Evolutionary conservation across 2,113 vertebrate species (phyloP), one percentile per base, ranked within the genome.

Genomic region (Triplophysa siluroides): DNA sequence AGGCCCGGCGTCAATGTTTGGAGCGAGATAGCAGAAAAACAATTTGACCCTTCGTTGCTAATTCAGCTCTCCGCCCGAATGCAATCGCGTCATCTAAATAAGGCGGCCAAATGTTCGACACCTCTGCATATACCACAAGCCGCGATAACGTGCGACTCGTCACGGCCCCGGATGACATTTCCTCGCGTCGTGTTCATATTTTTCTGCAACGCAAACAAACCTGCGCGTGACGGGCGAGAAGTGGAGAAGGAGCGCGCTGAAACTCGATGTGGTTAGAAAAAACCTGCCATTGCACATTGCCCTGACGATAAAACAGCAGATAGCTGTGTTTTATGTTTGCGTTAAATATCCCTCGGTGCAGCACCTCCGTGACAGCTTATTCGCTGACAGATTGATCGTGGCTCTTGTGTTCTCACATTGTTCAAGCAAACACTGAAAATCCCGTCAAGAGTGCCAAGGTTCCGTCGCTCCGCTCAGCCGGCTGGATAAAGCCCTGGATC

Each of bases 21-120:
- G 72, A 6, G 80, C 9, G 74, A 92, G 92, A 92, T 93, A 92
- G 88, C 10, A 69, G 78, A 83, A 91, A 93, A 90, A 88, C 91
- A 91, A 91, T 92, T 92, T 92, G 84, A 87, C 85, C 86, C 86
- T 89, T 85, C 81, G 85, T 65, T 78, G 82, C 83, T 52, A 83
- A 54, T 81, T 75, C 81, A 80, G 81, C 70, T 85, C 79, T 84
- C 83, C 81, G 83, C 76, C 85, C 77, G 80, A 78, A 81, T 82
- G 81, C 83, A 92, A 92, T 90, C 87, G 85, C 81, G 89, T 86
- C 86, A 92, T 92, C 92, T 91, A 87, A 92, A 91, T 92, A 90
- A 92, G 86, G 79, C 79, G 83, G 83, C 86, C 80, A 89, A 92
- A 93, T 92, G 90, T 92, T 91, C 90, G 90, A 92, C 89, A 91